Evolutionary conservation across 23 tunicate species (phyloP), one percentile per base, ranked within the genome.

Genomic region (Styela clava): DNA sequence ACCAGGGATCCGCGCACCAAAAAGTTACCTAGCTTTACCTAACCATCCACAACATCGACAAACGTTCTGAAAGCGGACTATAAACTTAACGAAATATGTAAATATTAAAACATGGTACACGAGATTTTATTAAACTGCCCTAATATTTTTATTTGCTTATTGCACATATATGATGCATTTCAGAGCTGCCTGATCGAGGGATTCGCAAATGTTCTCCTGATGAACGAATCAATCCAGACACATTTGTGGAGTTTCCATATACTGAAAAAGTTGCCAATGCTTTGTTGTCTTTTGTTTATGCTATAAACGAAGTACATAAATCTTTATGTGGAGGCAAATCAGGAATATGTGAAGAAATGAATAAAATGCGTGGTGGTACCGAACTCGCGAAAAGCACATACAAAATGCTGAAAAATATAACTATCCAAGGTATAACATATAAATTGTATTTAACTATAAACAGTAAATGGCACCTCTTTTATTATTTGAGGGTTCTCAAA

Each of bases 211-310:
- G 78, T 73, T 25, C 78, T 23, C 18, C 44, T 12, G 24, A 29
- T 1, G 71, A 67, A 67, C 71, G 2, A 0, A 29, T 67, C 21
- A 24, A 29, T 18, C 71, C 30, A 24, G 71, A 25, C 21, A 18
- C 30, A 16, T 29, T 67, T 22, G 31, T 67, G 22, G 71, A 67
- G 24, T 27, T 67, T 27, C 30, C 31, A 67, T 67, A 67, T 16
- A 67, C 71, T n/a, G 76, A 79, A 20, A 68, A 71, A 2, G 77
- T 78, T 9, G 74, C 68, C 25, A 81, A 81, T 73, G 76, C 89
- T 0, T 77, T 82, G 0, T 34, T 74, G 22, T 85, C 86, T 23
- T 89, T 76, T 34, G 95, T 87, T 0, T 73, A 85, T 63, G 89
- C 95, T 21, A 23, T 89, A 5, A 69, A 85, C 33, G 52, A 81